Conservation (phyloP, 2,888 invertebrate genomes). For the Latheticus oryzae region DNA sequence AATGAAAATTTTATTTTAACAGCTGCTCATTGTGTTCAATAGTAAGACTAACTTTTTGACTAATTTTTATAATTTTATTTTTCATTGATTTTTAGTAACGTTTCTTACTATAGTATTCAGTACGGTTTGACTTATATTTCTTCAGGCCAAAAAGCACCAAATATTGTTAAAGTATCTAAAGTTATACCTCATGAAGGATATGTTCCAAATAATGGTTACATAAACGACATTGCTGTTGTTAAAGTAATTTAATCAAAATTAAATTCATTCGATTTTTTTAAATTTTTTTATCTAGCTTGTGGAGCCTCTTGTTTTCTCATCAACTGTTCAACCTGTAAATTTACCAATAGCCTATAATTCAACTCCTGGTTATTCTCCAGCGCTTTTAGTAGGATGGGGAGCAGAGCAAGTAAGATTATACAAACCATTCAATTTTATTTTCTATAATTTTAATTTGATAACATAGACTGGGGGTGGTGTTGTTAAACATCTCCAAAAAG, state of each 20-base stretch:
- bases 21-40: slow-evolving; percentile 40
- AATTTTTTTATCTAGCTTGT: slow-evolving; percentile 44
- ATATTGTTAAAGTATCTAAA: slow-evolving; percentile 15
- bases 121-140: slow-evolving; percentile 31
- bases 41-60: slow-evolving; percentile 17
- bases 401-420: too few species aligned
- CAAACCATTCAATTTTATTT: slow-evolving; percentile 22
- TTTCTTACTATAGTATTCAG: slow-evolving; percentile 45
- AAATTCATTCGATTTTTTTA: slow-evolving; percentile 5
- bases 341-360: slow-evolving; percentile 45
- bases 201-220: slow-evolving; percentile 2
- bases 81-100: slow-evolving; percentile 30
- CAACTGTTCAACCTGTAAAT: slow-evolving; percentile 38
- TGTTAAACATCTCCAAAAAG: slow-evolving; percentile 61
- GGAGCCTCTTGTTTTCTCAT: slow-evolving; percentile 43
- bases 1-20: slow-evolving; percentile 25
- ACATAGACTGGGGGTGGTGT: slow-evolving; percentile 61
- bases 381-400: slow-evolving; percentile 51
- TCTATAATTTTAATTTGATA: slow-evolving; percentile 10
- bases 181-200: slow-evolving; percentile 8
- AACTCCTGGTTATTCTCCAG: slow-evolving; percentile 42
- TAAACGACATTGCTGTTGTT: slow-evolving; percentile 45
- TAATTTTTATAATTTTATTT: too few species aligned
- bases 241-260: slow-evolving; percentile 39
- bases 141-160: slow-evolving; percentile 19